Percentiles rank a stretch among this genome's conserved stretches.
phyloP scores from a whole-genome alignment of 2,888 invertebrate genomes.

The Heteromyza rotundicornis region DNA sequence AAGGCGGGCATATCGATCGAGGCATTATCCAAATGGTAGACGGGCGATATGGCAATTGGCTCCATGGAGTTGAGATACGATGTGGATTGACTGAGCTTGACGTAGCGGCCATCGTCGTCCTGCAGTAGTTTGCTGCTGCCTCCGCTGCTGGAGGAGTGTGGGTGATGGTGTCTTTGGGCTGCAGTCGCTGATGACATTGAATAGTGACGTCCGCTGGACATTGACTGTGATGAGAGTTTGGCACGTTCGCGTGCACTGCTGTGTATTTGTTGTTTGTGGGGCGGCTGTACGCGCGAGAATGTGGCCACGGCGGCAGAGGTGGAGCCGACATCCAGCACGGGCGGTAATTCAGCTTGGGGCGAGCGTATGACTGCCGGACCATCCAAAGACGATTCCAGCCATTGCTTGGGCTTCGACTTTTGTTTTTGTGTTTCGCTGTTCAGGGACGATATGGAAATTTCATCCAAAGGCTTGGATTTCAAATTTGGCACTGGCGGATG shows the following conservation, averaged over 20 bases:
- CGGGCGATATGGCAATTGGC: conserved; percentile 43
- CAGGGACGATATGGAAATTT: conserved; percentile 56
- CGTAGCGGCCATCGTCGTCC: conserved; percentile 42
- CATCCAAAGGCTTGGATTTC: conserved; percentile 48
- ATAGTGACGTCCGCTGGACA: conserved; percentile 48
- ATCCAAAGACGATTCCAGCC: conserved; percentile 62
- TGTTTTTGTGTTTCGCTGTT: conserved; percentile 55
- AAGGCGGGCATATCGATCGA: conserved; percentile 40
- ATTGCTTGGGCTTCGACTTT: conserved; percentile 57
- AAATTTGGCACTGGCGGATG: conserved; percentile 25
- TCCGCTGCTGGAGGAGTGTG: no score
- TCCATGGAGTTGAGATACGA: conserved; percentile 56
- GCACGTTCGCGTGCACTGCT: conserved; percentile 40
- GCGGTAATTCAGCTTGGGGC: neutral
- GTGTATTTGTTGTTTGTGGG: no score
- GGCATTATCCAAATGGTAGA: conserved; percentile 36
- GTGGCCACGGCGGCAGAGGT: conserved; percentile 12
- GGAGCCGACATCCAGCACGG: neutral
- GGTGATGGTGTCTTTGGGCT: conserved; percentile 31
- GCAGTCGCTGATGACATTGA: conserved; percentile 44
- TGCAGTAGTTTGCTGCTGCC: conserved; percentile 41
- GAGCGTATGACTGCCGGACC: conserved; percentile 51
- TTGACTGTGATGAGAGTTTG: conserved; percentile 60
- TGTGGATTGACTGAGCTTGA: conserved; percentile 59
- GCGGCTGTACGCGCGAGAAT: no score